Conservation (phyloP, 2,797 vertebrate species). For the Spondyliosoma cantharus region DNA sequence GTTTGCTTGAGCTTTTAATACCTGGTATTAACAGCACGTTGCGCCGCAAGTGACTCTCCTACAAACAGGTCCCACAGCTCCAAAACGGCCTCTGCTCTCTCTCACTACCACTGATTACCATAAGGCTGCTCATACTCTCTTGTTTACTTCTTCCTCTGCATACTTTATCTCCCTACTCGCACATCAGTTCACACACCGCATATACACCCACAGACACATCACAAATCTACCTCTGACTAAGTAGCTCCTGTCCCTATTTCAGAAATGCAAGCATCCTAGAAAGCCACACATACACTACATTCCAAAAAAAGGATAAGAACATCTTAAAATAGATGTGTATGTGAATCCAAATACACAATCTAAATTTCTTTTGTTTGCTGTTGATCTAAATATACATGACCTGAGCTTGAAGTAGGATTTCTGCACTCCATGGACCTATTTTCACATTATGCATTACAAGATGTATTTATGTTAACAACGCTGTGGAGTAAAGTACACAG, state of each 20-base stretch:
- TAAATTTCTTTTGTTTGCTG: background rate
- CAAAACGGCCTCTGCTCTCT: conserved; percentile 25
- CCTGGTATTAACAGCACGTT: conserved; percentile 63
- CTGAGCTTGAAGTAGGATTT: background rate
- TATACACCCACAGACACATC: conserved; percentile 1
- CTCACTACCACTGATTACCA: conserved; percentile 30
- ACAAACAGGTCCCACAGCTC: conserved; percentile 39
- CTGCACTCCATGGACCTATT: conserved; percentile 11
- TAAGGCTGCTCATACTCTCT: background rate
- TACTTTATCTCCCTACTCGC: conserved; percentile 13
- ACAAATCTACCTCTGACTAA: background rate
- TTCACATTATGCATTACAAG: conserved; percentile 11
- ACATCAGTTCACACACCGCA: background rate
- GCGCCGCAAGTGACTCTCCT: conserved; percentile 42
- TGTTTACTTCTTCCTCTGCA: conserved; percentile 13
- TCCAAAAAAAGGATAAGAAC: conserved; percentile 9
- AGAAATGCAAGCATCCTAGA: conserved; percentile 19
- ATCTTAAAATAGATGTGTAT: background rate
- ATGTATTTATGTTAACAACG: conserved; percentile 43
- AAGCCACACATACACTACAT: conserved; percentile 7
- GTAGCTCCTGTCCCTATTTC: conserved; percentile 11
- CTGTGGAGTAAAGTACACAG: conserved; percentile 8
- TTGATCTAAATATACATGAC: conserved; percentile 22
- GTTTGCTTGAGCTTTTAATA: conserved; percentile 73
- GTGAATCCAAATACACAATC: conserved; percentile 7